Evolutionary conservation across 2,888 invertebrate genomes (phyloP), one percentile per base, ranked within the genome.

Genomic region (Helleia helle): DNA sequence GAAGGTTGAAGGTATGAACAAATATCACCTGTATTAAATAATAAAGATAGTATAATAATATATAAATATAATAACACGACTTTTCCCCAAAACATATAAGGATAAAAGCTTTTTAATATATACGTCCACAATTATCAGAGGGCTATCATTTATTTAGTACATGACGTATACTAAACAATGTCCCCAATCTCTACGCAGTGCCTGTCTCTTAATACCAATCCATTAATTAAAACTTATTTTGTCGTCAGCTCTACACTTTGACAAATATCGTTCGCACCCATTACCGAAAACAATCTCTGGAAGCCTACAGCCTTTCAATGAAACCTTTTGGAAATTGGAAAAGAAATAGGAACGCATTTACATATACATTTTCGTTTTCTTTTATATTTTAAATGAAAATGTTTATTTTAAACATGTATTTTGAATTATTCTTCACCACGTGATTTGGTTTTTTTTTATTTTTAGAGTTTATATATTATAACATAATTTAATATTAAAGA

Each of bases 201-300:
- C 49, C 62, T 70, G 73, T 76, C 79, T 74, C 80, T 55, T 71
- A 76, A 73, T 75, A 68, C 72, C 77, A 69, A 83, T 84, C 79
- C 84, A 83, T 84, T 84, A 84, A 84, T 84, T 84, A 83, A 81
- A 84, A 84, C 73, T 83, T 83, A 76, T 80, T 79, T 79, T 71
- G 79, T 71, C 63, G 59, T 69, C 58, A 66, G 70, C 68, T 70
- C 60, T 54, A 61, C 59, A 62, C 62, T 62, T 62, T 46, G 58
- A 62, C 68, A 69, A 71, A 71, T 62, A 66, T 54, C 55, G 62
- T 62, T 59, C 55, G 58, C 55, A 57, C 56, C 63, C 61, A 59
- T 68, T 63, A 66, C 70, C 66, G 59, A 58, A 67, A 34, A 34
- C 34, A 34, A 34, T 34, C 22, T 34, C 34, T 34, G 18, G 34